Conservation (phyloP, 2,888 invertebrate genomes). For the Synergus japonicus region DNA sequence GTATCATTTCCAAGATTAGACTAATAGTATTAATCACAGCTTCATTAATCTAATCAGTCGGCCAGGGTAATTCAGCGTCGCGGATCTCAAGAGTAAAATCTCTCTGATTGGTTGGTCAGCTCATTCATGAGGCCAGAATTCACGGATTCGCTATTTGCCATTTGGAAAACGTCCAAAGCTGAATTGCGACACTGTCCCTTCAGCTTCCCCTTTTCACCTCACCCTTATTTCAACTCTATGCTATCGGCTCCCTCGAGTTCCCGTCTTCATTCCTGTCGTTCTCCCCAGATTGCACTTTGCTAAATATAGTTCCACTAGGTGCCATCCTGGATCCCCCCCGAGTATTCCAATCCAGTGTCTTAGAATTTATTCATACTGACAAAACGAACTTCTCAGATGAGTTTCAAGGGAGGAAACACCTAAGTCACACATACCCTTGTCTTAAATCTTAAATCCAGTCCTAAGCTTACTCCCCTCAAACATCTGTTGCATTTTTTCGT, state of each 20-base stretch:
- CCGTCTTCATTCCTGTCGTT: slow-evolving; percentile 31
- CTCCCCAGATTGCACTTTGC: slow-evolving; percentile 45
- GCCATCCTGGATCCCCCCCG: slow-evolving; percentile 27
- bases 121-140: slow-evolving; percentile 67
- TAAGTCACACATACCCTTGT: neutral
- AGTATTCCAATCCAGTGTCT: slow-evolving; percentile 24
- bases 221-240: neutral
- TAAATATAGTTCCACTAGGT: slow-evolving; percentile 46
- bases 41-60: slow-evolving; percentile 41
- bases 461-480: neutral
- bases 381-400: slow-evolving; percentile 2
- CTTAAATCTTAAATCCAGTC: slow-evolving; percentile 21
- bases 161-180: slow-evolving; percentile 69
- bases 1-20: slow-evolving; percentile 34
- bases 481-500: slow-evolving; percentile 17
- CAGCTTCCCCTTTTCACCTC: slow-evolving; percentile 45
- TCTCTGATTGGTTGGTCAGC: slow-evolving; percentile 51
- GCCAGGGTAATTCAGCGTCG: slow-evolving; percentile 28
- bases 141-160: slow-evolving; percentile 58
- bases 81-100: slow-evolving; percentile 16
- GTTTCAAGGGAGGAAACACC: slow-evolving; percentile 19
- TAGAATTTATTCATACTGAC: neutral
- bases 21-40: slow-evolving; percentile 39
- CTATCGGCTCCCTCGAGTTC: slow-evolving; percentile 38
- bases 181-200: slow-evolving; percentile 70